Conservation (phyloP, 2,113 vertebrate species). For the Glaucomys volans region DNA sequence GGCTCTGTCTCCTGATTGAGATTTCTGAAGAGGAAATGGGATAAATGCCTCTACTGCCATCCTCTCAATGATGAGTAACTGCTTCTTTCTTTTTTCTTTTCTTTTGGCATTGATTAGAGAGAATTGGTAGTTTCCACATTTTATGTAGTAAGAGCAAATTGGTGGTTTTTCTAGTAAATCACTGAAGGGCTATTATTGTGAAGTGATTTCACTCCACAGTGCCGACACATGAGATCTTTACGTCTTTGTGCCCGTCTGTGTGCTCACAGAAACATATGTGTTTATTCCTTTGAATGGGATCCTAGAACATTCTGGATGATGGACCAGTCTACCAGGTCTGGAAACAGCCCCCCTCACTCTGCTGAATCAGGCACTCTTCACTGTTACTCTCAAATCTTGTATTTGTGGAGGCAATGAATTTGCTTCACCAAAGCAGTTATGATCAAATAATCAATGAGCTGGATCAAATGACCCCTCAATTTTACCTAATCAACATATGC, state of each 20-base stretch:
- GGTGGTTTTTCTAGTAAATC: not conserved
- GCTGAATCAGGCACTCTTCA: not conserved
- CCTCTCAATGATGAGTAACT: not conserved
- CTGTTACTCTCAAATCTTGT: not conserved
- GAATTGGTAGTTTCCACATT: constrained; percentile 41
- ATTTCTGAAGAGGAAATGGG: constrained; percentile 12
- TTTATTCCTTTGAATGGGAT: not conserved
- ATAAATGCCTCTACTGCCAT: constrained; percentile 1
- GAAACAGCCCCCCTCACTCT: not conserved
- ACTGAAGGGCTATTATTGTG: constrained; percentile 8
- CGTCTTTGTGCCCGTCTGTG: not conserved
- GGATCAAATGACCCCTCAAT: not conserved
- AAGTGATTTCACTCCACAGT: not conserved
- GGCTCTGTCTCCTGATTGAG: not conserved
- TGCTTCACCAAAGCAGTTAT: not conserved
- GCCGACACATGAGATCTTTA: not conserved
- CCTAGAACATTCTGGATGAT: not conserved
- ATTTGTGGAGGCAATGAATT: constrained; percentile 10
- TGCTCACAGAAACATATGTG: not conserved
- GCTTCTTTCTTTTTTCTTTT: constrained; percentile 4
- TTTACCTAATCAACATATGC: not conserved
- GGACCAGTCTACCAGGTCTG: not conserved
- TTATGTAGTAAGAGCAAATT: constrained; percentile 51
- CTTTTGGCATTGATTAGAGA: constrained; percentile 41
- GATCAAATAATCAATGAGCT: constrained; percentile 1